Evolutionary conservation across 2,888 invertebrate genomes (phyloP).

Genomic region (Syritta pipiens): DNA sequence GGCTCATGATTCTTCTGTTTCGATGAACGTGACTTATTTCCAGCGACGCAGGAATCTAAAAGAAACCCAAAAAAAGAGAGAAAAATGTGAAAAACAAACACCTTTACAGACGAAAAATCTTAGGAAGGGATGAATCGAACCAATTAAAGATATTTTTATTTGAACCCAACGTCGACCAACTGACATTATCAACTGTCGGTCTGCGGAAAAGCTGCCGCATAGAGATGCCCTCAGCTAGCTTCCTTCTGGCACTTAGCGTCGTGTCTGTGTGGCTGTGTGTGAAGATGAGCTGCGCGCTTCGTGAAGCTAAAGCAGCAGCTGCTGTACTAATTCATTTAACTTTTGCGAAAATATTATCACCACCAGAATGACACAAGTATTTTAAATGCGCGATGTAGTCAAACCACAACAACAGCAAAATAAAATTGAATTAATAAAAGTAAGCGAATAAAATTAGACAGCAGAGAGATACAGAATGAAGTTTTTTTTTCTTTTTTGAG

Average conservation of each 20-base stretch:
- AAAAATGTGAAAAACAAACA: constrained; percentile 3
- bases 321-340: constrained; percentile 40
- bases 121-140: no score
- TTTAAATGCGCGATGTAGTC: constrained; percentile 11
- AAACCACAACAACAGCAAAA: constrained; percentile 13
- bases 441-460: constrained; percentile 37
- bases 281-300: constrained; percentile 15
- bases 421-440: constrained; percentile 19
- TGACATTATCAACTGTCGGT: constrained; percentile 62
- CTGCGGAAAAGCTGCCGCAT: constrained; percentile 3
- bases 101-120: not conserved
- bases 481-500: not conserved
- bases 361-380: constrained; percentile 24
- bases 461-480: constrained; percentile 3
- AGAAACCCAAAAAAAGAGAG: constrained; percentile 21
- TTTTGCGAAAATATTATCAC: constrained; percentile 49
- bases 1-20: constrained; percentile 77
- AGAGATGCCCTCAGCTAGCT: constrained; percentile 10
- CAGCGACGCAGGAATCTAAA: constrained; percentile 78
- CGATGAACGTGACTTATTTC: constrained; percentile 74
- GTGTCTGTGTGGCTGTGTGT: no score
- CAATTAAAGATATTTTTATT: constrained; percentile 61
- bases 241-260: no score
- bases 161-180: constrained; percentile 58
- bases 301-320: constrained; percentile 40